Evolutionary conservation across 92 coral and sea anemone genomes (phyloP), one percentile per base, ranked within the genome.

Genomic region (Porites rus): DNA sequence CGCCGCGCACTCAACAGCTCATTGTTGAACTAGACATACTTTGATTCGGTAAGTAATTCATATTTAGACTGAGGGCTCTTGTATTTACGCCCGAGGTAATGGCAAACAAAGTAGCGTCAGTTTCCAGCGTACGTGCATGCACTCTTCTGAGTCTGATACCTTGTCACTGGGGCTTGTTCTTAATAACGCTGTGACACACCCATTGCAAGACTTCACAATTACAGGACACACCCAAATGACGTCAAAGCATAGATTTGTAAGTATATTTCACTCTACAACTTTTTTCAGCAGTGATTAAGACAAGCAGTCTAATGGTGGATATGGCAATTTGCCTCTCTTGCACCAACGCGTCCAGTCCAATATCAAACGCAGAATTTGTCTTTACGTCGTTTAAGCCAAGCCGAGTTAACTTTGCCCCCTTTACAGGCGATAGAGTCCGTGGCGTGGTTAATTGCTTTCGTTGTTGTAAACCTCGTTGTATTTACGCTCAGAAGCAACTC

Each of bases 391-490:
- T 62, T 21, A 80, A 53, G 54, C 64, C 13, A 14, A n/a, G 76
- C 6, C 75, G 76, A 25, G 66, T 78, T 3, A 60, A 86, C 4
- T 76, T 75, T 68, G 90, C 90, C 8, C 87, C 86, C 9, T 93
- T 78, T 73, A 91, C 94, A 16, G 92, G 96, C 22, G 73, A 81
- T 6, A 78, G 89, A 24, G 96, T 93, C 12, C 88, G 96, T 8
- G 51, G 76, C 16, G 77, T 88, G 10, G 80, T 91, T 62, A 24
- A 81, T 12, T 93, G 96, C 69, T 93, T 83, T 75, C 96, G 96
- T 10, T 93, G 96, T 64, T 84, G 79, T 76, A 93, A 93, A 70
- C 96, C 94, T 58, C 94, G 96, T 22, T 93, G 96, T 67, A 79
- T 93, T 58, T 93, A 90, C 91, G 81, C 92, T 61, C 74, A 79